These are phyloP conservation scores for Caenorhabditis drosophilae DNA, from an alignment of 2,888 invertebrate species.

Conservation along the genomic window DNA sequence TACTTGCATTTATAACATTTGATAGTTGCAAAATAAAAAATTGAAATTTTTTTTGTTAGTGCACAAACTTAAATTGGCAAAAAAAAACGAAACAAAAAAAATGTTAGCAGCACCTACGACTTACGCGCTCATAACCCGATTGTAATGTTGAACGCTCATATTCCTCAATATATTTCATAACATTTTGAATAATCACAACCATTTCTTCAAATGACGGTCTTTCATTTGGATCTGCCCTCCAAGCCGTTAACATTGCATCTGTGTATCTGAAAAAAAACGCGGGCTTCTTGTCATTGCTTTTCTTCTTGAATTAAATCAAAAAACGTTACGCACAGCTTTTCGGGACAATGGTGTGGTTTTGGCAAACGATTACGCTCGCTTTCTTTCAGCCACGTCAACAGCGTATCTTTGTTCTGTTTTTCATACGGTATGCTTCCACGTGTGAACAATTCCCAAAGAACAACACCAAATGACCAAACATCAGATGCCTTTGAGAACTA, in stretches of 20 bases:
- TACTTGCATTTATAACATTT: too few relatives aligned
- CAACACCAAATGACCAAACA: slow-evolving; percentile 53
- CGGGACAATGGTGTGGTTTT: slow-evolving; percentile 72
- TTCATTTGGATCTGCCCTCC: slow-evolving; percentile 38
- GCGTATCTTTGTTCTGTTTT: slow-evolving; percentile 25
- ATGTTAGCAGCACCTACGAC: slow-evolving; percentile 36
- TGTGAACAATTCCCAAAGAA: slow-evolving; percentile 54
- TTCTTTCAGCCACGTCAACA: slow-evolving; percentile 71
- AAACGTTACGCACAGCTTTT: slow-evolving; percentile 66
- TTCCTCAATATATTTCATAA: slow-evolving; percentile 39
- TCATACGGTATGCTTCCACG: slow-evolving; percentile 46
- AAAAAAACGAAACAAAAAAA: slow-evolving; percentile 9
- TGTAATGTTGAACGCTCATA: slow-evolving; percentile 38
- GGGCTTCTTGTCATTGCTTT: not conserved
- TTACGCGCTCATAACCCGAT: slow-evolving; percentile 52
- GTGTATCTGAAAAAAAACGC: slow-evolving; percentile 42
- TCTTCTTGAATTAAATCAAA: not conserved
- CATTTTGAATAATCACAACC: slow-evolving; percentile 25
- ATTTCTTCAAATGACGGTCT: slow-evolving; percentile 54
- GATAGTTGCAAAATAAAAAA: not conserved
- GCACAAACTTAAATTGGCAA: too few relatives aligned
- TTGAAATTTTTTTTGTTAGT: not conserved
- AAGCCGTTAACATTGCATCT: slow-evolving; percentile 52
- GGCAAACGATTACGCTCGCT: slow-evolving; percentile 69
- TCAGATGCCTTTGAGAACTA: slow-evolving; percentile 50